Evolutionary conservation across 2,888 invertebrate genomes (phyloP), one percentile per base, ranked within the genome.

Genomic region (Chesias legatella): DNA sequence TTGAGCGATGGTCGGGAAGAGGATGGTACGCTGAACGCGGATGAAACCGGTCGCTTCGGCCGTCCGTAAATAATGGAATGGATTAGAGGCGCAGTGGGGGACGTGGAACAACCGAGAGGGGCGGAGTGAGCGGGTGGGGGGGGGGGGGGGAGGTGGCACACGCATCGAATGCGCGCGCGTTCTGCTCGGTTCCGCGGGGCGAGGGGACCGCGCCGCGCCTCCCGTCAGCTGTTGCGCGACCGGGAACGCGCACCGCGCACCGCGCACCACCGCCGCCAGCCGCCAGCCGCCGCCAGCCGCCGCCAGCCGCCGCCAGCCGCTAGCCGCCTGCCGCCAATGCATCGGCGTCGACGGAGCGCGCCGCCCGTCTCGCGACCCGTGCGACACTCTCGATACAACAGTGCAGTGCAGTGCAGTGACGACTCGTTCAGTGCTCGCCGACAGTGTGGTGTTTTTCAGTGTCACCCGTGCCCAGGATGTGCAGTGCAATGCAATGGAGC

Each of bases 151-250:
- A 73, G 67, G 69, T 58, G 66, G 77, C 73, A 65, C 80, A 80
- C 81, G 80, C 81, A 79, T 76, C 73, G 77, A 76, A 74, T 76
- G 78, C 77, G 80, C 79, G 78, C 79, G 75, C 73, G 77, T 73
- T 54, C 70, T 71, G 61, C 56, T 56, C 51, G 56, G 52, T 37
- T 35, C 48, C 40, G 57, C 51, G 60, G 65, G 62, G 60, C 51
- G 67, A 62, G 79, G 73, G 75, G 73, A 60, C 73, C 77, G 83
- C 79, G 82, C 80, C 84, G 82, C 79, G 81, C 80, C 84, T 83
- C 85, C 84, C 82, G 84, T 85, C 86, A 88, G 86, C 86, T 88
- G 86, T 88, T 88, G 86, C 86, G 84, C 79, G 84, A 67, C 77
- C 81, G 80, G 82, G 81, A 81, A 71, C 78, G 78, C 76, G 72